A percentile compares a stretch with the other conserved stretches of the same genome.
Evolutionary conservation across 2,113 vertebrate genomes (phyloP).

Genomic region (Petrocephalus microphthalmus): DNA sequence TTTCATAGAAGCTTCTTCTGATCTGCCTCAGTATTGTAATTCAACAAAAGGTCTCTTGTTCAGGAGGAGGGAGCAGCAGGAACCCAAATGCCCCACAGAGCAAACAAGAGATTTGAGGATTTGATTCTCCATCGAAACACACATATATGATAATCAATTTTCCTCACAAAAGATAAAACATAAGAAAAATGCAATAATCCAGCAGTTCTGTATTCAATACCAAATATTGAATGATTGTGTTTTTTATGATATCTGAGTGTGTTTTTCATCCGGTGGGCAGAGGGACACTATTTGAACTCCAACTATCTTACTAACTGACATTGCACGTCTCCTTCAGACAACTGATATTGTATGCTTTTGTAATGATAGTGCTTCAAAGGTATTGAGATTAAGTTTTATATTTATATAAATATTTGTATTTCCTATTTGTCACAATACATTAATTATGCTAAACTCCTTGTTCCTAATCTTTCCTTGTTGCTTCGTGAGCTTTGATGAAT

Average conservation of each 20-base stretch:
- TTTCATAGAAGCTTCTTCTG: not conserved
- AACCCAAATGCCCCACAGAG: not conserved
- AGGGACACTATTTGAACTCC: not conserved
- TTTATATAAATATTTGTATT: not conserved
- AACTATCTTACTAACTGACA: not conserved
- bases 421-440: not conserved
- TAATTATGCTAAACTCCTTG: not conserved
- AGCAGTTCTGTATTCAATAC: not conserved
- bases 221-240: not conserved
- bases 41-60: not conserved
- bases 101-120: not conserved
- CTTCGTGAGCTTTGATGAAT: not conserved
- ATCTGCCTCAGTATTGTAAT: not conserved
- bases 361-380: not conserved
- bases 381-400: not conserved
- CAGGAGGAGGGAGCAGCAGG: not conserved
- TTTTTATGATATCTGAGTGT: not conserved
- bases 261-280: not conserved
- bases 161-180: not conserved
- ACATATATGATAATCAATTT: constrained; percentile 1
- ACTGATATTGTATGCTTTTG: not conserved
- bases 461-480: not conserved
- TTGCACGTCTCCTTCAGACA: not conserved
- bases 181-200: not conserved
- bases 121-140: not conserved